A percentile compares a stretch with the other conserved stretches of the same genome.
Conservation (phyloP, 1,140 invertebrate species). For the Aphelinus atriplicis region DNA sequence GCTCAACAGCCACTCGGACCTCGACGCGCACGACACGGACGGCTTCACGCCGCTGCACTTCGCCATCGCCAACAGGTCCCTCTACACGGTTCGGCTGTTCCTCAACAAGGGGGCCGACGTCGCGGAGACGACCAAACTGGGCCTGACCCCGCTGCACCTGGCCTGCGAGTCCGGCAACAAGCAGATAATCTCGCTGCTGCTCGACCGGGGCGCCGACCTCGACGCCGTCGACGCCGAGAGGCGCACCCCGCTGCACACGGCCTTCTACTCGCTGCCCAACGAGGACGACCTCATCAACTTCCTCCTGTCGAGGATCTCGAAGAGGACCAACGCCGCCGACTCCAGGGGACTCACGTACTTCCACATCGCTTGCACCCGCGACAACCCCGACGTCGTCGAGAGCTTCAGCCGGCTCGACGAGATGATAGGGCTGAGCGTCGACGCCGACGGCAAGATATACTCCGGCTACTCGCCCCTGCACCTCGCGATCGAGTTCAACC, state of each 20-base stretch:
- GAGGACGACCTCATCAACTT: not conserved
- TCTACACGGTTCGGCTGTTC: not conserved
- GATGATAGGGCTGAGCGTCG: too few relatives aligned
- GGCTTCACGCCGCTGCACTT: constrained; percentile 1
- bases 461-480: not conserved
- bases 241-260: not conserved
- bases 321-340: not conserved
- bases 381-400: not conserved
- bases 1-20: too few relatives aligned
- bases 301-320: not conserved
- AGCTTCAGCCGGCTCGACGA: too few relatives aligned
- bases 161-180: not conserved
- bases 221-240: not conserved
- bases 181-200: not conserved
- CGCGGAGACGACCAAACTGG: not conserved
- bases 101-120: not conserved
- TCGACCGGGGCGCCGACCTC: not conserved
- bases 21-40: too few relatives aligned
- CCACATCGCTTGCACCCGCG: not conserved
- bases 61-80: not conserved
- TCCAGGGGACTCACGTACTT: not conserved
- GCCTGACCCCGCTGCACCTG: constrained; percentile 8
- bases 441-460: too few relatives aligned
- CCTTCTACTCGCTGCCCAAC: not conserved
- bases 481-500: not conserved